Conservation (phyloP, 1,140 invertebrate genomes). For the Lanistes nyassanus region DNA sequence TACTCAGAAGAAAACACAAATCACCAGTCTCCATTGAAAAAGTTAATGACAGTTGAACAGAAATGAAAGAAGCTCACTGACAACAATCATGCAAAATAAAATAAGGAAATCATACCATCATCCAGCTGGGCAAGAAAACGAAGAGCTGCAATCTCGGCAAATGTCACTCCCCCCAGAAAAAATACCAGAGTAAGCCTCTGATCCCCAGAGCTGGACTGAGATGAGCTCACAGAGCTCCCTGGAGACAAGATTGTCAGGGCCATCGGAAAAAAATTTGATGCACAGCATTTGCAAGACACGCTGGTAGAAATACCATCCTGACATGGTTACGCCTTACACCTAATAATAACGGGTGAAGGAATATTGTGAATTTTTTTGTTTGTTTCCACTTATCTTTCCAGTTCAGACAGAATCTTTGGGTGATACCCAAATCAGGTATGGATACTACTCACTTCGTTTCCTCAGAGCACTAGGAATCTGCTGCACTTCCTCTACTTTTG, state of each 20-base stretch:
- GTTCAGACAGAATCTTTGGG: no score
- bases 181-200: slow-evolving; percentile 86
- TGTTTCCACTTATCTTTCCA: no score
- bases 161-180: slow-evolving; percentile 96
- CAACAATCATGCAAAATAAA: background rate
- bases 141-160: slow-evolving; percentile 92
- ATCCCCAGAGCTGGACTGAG: slow-evolving; percentile 64
- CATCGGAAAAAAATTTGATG: slow-evolving; percentile 12
- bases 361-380: no score
- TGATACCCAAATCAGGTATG: no score
- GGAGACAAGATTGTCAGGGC: slow-evolving; percentile 18
- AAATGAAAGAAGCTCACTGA: background rate
- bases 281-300: background rate
- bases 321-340: background rate
- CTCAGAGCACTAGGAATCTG: slow-evolving; percentile 66
- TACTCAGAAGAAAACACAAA: background rate
- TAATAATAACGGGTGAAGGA: no score
- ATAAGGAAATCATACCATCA: slow-evolving; percentile 73
- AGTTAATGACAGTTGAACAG: background rate
- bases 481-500: slow-evolving; percentile 71
- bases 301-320: background rate
- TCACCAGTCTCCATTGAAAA: background rate
- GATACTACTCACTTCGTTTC: slow-evolving; percentile 54
- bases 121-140: slow-evolving; percentile 92
- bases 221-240: slow-evolving; percentile 65